Evolutionary conservation across 2,888 invertebrate species (phyloP).

Genomic region (Amaurobius ferox): DNA sequence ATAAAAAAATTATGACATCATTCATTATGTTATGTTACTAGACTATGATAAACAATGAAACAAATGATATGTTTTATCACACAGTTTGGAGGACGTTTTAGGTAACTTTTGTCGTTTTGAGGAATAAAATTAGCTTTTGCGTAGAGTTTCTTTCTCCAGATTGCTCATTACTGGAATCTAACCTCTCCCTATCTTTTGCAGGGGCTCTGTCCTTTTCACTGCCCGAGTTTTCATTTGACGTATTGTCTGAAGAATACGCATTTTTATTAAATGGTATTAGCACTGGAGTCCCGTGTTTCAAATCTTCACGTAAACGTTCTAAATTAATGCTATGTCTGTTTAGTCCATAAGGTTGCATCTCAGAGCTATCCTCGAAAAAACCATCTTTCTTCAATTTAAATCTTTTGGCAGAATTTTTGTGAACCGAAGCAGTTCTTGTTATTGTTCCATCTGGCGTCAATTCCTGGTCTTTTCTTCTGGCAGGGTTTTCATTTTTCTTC

Average conservation of each 20-base stretch:
- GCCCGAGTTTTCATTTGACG: neutral
- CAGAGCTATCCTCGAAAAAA: neutral
- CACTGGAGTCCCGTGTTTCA: slow-evolving; percentile 56
- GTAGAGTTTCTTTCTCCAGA: neutral
- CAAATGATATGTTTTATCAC: too few relatives aligned
- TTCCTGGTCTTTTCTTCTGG: neutral
- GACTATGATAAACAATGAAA: too few relatives aligned
- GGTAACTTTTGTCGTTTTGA: neutral
- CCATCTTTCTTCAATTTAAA: neutral
- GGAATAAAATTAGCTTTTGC: slow-evolving; percentile 3
- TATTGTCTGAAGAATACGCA: neutral
- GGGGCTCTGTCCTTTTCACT: neutral
- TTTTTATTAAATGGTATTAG: slow-evolving; percentile 50
- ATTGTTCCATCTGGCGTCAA: neutral
- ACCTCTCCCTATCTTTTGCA: too few relatives aligned
- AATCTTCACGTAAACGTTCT: slow-evolving; percentile 28
- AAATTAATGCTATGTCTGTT: slow-evolving; percentile 28
- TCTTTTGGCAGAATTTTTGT: neutral
- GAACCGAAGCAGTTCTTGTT: neutral
- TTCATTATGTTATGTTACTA: too few relatives aligned
- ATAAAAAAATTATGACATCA: too few relatives aligned
- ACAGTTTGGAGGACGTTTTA: too few relatives aligned
- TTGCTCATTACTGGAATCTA: neutral
- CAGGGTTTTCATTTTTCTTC: neutral
- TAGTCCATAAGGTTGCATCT: neutral